Base-by-base conservation (phyloP, 2,797 vertebrate genomes). In the Euthynnus affinis region DNA sequence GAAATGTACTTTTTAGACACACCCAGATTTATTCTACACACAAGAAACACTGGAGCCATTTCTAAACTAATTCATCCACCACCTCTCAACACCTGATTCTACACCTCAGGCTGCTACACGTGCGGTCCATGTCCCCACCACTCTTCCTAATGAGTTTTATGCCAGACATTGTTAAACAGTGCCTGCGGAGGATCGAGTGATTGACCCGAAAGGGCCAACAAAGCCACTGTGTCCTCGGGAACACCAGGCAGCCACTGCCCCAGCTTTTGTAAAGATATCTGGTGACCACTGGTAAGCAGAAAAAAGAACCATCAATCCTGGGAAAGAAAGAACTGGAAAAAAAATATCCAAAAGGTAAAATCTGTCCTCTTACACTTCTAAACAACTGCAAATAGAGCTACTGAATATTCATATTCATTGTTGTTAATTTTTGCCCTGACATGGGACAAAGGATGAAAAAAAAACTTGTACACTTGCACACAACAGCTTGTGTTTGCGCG, bases 71-170 rank as follows among this genome's bases (percentile, higher is more conserved):
- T 74, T 66, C 20, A 56, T 76, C 27, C 20, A 3, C 60, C 75
- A 32, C 62, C 76, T 62, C 74, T 73, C 61, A 65, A 32, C 64
- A 61, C 84, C 71, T 73, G 74, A 82, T 70, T 73, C 66, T 61
- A 68, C 66, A 23, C 46, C 64, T 52, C 65, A 8, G 74, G 55
- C 64, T 55, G 75, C 64, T 63, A 22, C 84, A 84, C 55, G 64
- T 71, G 82, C 63, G 22, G 23, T 62, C 64, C 4, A 10, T 20
- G 55, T 69, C 51, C 63, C 15, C 4, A 67, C 78, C 89, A 91
- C 89, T 91, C 81, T 77, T 74, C 61, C 74, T 87, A 78, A 92
- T 90, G 87, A 91, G 51, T 83, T 84, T 68, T 61, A 69, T 32
- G 65, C 56, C 74, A 44, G 78, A 80, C 77, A 78, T 80, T 81